Percentiles rank a stretch among this genome's conserved stretches.
phyloP scores from a whole-genome alignment of 1,140 invertebrate species.

The Panulirus ornatus region DNA sequence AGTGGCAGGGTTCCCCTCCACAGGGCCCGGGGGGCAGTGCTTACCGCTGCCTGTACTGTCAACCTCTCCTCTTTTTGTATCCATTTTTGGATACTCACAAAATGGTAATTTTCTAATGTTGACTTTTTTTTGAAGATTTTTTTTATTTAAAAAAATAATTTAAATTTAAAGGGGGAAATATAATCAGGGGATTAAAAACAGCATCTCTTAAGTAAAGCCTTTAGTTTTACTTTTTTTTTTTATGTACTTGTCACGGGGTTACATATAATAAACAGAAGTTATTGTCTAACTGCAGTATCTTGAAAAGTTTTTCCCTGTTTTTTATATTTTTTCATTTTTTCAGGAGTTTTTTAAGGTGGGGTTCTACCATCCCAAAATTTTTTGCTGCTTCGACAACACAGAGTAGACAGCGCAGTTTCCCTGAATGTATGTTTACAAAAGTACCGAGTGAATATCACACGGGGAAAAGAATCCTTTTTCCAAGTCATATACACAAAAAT shows the following conservation, averaged over 20 bases:
- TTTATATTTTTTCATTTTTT: background rate
- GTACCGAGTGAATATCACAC: too few species aligned
- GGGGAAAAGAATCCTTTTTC: too few species aligned
- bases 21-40: constrained; percentile 35
- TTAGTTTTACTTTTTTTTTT: background rate
- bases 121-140: too few species aligned
- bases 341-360: constrained; percentile 53
- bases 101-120: background rate
- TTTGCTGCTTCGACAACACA: constrained; percentile 55
- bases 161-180: too few species aligned
- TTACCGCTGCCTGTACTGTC: constrained; percentile 54
- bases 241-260: background rate
- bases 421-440: constrained; percentile 69
- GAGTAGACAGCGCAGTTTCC: constrained; percentile 71
- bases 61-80: constrained; percentile 60
- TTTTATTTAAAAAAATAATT: too few species aligned
- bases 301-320: background rate
- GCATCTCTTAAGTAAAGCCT: too few species aligned
- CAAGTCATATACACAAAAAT: too few species aligned
- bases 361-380: constrained; percentile 68
- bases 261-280: too few species aligned
- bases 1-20: constrained; percentile 67
- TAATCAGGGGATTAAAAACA: too few species aligned
- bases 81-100: constrained; percentile 59
- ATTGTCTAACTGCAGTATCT: too few species aligned